phyloP scores from a whole-genome alignment of 2,888 invertebrate genomes.

The Heliconius ismenius region DNA sequence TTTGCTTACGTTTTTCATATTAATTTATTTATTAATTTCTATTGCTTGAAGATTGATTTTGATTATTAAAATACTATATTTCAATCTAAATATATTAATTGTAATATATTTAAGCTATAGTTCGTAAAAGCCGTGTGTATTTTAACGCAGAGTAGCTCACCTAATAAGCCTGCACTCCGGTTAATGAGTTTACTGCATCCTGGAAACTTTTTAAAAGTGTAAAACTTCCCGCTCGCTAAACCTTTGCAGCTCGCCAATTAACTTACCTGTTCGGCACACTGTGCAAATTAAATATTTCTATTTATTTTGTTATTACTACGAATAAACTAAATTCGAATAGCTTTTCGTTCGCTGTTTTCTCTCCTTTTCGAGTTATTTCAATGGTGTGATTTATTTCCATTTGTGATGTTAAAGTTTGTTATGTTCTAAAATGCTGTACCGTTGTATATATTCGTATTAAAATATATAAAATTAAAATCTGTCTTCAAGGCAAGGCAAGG shows the following conservation, averaged over 20 bases:
- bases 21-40: neutral
- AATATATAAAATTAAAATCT: neutral
- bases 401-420: neutral
- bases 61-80: neutral
- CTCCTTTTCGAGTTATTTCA: constrained; percentile 19
- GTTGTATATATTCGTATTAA: neutral
- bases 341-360: constrained; percentile 29
- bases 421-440: neutral
- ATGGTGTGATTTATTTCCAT: constrained; percentile 4
- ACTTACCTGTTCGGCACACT: constrained; percentile 55
- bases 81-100: neutral
- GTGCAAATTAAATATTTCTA: constrained; percentile 55
- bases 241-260: constrained; percentile 67
- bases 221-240: constrained; percentile 61
- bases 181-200: constrained; percentile 77
- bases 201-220: constrained; percentile 71
- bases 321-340: constrained; percentile 37
- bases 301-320: constrained; percentile 45
- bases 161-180: constrained; percentile 73
- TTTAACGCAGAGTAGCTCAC: constrained; percentile 45
- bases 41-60: neutral
- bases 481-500: neutral
- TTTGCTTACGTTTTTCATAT: neutral
- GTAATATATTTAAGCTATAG: neutral
- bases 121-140: constrained; percentile 17